These are phyloP conservation scores for Ceramica pisi DNA, from an alignment of 2,888 invertebrate species.

Conservation along the genomic window DNA sequence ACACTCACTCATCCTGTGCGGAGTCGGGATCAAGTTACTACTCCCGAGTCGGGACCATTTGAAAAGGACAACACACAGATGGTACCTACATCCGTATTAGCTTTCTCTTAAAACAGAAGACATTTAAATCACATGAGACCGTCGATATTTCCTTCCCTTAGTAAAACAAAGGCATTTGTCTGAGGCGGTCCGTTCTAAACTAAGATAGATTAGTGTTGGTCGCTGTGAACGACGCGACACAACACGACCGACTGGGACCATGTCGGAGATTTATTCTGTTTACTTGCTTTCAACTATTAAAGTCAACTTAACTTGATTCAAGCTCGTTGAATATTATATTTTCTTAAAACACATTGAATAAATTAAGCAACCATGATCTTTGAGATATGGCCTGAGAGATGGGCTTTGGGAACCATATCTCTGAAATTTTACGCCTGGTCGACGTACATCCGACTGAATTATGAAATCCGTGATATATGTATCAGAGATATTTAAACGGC, in stretches of 20 bases:
- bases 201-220: constrained; percentile 85
- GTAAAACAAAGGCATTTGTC: constrained; percentile 84
- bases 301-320: constrained; percentile 49
- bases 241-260: constrained; percentile 73
- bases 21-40: constrained; percentile 82
- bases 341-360: constrained; percentile 53
- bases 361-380: constrained; percentile 54
- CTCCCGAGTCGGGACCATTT: constrained; percentile 80
- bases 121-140: constrained; percentile 88
- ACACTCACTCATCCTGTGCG: constrained; percentile 76
- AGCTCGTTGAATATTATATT: constrained; percentile 56
- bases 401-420: constrained; percentile 54
- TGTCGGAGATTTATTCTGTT: constrained; percentile 73
- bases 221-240: constrained; percentile 76
- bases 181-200: constrained; percentile 79
- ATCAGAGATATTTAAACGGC: constrained; percentile 66
- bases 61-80: constrained; percentile 88
- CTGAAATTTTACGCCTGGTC: constrained; percentile 62
- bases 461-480: constrained; percentile 71
- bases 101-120: constrained; percentile 89
- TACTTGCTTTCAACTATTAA: constrained; percentile 67
- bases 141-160: constrained; percentile 87
- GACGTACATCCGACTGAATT: constrained; percentile 55
- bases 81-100: constrained; percentile 87
- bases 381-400: constrained; percentile 52